Conservation (phyloP, 2,888 invertebrate genomes). For the Eupithecia inturbata region DNA sequence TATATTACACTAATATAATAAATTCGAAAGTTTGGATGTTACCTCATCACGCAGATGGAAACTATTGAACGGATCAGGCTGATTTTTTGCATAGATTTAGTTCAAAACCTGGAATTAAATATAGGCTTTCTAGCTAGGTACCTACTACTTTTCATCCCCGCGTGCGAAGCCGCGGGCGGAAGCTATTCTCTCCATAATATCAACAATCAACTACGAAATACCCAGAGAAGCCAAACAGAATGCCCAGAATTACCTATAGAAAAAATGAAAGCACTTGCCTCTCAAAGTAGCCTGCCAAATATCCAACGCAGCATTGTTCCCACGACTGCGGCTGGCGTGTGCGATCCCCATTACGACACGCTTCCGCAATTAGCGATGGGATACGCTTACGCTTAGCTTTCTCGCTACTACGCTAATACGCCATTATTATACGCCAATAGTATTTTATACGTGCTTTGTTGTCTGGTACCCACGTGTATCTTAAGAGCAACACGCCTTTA, state of each 20-base stretch:
- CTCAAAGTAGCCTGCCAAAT: conserved; percentile 25
- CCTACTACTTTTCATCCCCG: background rate
- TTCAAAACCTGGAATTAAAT: background rate
- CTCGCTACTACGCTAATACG: conserved; percentile 50
- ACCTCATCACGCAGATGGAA: background rate
- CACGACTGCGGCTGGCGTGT: conserved; percentile 66
- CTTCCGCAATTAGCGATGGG: conserved; percentile 76
- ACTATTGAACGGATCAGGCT: background rate
- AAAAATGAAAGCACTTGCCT: conserved; percentile 1
- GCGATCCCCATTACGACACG: conserved; percentile 71
- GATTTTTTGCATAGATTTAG: background rate
- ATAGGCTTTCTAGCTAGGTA: too few species aligned
- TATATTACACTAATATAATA: background rate
- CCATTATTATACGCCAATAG: conserved; percentile 30
- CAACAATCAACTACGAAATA: background rate
- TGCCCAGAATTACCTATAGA: background rate
- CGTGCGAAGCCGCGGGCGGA: background rate
- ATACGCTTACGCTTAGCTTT: conserved; percentile 64
- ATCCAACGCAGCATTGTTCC: conserved; percentile 46
- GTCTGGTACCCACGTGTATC: background rate
- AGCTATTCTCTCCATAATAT: background rate
- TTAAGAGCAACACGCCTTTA: background rate
- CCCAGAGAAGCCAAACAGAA: background rate
- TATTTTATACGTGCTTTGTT: conserved; percentile 11
- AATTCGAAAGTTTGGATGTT: background rate